Evolutionary conservation across 2,113 vertebrate genomes (phyloP).

Genomic region (Pachypanchax playfairii): DNA sequence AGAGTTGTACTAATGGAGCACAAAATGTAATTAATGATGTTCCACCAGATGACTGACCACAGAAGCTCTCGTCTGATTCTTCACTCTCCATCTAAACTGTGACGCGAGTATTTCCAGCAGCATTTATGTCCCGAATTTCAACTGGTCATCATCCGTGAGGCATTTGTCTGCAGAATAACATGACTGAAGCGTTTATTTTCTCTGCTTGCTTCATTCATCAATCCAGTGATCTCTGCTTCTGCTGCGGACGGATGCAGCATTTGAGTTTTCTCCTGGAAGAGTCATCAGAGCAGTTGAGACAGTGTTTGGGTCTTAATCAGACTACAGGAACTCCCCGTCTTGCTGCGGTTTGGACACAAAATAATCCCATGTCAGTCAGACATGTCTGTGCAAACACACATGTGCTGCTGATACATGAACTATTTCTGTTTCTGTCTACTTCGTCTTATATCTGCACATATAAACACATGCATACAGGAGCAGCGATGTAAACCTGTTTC

Average conservation of each 20-base stretch:
- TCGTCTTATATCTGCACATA: constrained; percentile 15
- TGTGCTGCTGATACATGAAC: constrained; percentile 31
- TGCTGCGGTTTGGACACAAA: constrained; percentile 57
- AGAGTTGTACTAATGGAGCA: neutral
- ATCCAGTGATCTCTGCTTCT: constrained; percentile 56
- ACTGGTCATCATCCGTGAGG: constrained; percentile 36
- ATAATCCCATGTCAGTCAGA: constrained; percentile 61
- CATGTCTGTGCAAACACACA: constrained; percentile 49
- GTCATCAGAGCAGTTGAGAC: constrained; percentile 44
- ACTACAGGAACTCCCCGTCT: constrained; percentile 39
- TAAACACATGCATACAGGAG: constrained; percentile 42
- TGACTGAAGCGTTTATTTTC: constrained; percentile 67
- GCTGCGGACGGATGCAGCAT: constrained; percentile 36
- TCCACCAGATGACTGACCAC: constrained; percentile 1
- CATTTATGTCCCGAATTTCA: constrained; percentile 10
- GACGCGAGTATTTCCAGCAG: constrained; percentile 39
- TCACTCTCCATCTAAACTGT: constrained; percentile 6
- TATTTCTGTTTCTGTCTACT: constrained; percentile 4
- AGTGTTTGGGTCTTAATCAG: constrained; percentile 57
- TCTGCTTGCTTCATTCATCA: constrained; percentile 59
- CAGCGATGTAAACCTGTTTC: constrained; percentile 64
- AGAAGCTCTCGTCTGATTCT: neutral
- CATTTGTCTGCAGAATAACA: constrained; percentile 72
- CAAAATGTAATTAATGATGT: constrained; percentile 10
- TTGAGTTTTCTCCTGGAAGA: neutral